These are phyloP conservation scores for Diarsia mendica DNA, from an alignment of 2,888 invertebrate species.

Conservation along the genomic window DNA sequence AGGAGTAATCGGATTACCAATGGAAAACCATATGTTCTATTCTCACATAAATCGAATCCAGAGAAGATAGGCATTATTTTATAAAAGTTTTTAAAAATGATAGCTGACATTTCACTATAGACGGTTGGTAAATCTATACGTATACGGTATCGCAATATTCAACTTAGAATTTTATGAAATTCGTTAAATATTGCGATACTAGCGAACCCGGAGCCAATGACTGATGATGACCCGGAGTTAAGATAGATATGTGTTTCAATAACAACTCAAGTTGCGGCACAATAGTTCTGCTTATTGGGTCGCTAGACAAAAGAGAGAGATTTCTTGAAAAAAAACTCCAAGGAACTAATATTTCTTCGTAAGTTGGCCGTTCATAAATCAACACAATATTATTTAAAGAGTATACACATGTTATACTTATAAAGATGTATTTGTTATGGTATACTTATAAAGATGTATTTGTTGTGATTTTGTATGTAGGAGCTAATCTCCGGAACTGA, in stretches of 20 bases:
- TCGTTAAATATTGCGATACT: no score
- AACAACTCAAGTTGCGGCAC: neutral
- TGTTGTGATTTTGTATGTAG: no score
- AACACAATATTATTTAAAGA: neutral
- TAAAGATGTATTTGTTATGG: no score
- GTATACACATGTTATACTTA: no score
- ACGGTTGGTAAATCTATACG: neutral
- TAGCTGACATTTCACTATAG: neutral
- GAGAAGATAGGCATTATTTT: neutral
- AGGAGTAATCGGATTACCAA: no score
- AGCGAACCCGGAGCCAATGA: no score
- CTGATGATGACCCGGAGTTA: neutral
- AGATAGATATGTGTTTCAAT: neutral
- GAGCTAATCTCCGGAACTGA: no score
- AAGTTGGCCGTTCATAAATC: no score
- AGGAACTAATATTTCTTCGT: neutral
- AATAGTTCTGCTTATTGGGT: neutral
- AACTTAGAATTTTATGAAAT: no score
- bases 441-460: no score
- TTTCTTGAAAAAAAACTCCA: neutral
- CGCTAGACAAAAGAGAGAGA: neutral
- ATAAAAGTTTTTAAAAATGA: neutral
- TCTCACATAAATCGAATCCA: neutral
- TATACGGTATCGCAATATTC: neutral
- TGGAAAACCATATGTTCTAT: no score